Evolutionary conservation across 2,888 invertebrate genomes (phyloP).

Genomic region (Drosophila paracracens): DNA sequence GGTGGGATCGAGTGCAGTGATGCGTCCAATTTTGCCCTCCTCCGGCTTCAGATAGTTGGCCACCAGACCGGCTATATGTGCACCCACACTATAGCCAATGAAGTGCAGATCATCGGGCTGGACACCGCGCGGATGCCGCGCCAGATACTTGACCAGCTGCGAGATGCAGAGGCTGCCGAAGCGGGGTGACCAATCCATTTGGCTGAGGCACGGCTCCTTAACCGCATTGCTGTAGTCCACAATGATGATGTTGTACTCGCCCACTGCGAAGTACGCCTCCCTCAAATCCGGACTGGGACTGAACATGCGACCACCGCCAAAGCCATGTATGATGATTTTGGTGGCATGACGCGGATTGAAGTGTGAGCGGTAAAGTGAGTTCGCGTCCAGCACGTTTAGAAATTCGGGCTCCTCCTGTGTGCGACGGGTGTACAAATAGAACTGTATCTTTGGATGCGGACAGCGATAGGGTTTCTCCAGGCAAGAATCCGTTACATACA

Average conservation of each 20-base stretch:
- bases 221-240: constrained; percentile 93
- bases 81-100: constrained; percentile 94
- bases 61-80: constrained; percentile 93
- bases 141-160: constrained; percentile 91
- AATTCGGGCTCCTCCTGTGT: constrained; percentile 91
- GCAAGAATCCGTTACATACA: constrained; percentile 92
- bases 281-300: constrained; percentile 94
- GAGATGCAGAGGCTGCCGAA: constrained; percentile 91
- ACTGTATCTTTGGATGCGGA: constrained; percentile 93
- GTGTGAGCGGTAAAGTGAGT: constrained; percentile 90
- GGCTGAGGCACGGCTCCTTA: constrained; percentile 93
- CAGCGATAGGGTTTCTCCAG: constrained; percentile 92
- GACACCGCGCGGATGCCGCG: constrained; percentile 91
- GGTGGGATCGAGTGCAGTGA: constrained; percentile 94
- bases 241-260: constrained; percentile 93
- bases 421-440: constrained; percentile 92
- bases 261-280: constrained; percentile 92
- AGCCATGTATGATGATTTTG: constrained; percentile 96
- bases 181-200: constrained; percentile 89
- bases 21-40: constrained; percentile 92
- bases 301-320: constrained; percentile 92
- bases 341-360: constrained; percentile 92
- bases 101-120: constrained; percentile 91
- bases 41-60: constrained; percentile 89
- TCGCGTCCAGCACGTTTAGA: constrained; percentile 89